These are phyloP conservation scores for Glaucopsyche alexis DNA, from an alignment of 2,888 invertebrate species.

Conservation along the genomic window DNA sequence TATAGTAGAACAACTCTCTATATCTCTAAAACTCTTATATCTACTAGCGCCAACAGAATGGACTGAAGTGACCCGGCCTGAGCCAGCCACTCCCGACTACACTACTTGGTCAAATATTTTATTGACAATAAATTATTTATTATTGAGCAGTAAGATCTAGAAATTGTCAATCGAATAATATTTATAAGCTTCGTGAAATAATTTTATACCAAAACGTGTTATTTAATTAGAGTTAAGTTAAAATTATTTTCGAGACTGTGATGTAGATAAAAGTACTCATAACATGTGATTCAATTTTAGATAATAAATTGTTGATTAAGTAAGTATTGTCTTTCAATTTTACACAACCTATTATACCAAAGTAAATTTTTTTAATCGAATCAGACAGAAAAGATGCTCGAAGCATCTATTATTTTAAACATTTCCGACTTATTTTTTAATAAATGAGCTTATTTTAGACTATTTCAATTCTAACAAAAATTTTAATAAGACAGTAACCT, in stretches of 20 bases:
- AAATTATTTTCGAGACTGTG: conserved; percentile 25
- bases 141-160: not conserved
- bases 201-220: conserved; percentile 25
- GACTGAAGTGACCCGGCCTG: not conserved
- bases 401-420: too few species aligned
- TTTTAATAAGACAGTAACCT: too few species aligned
- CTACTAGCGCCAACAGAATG: conserved; percentile 2
- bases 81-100: not conserved
- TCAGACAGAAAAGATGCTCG: not conserved
- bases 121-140: not conserved
- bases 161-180: conserved; percentile 2
- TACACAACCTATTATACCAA: not conserved
- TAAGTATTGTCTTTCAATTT: not conserved
- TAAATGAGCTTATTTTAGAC: too few species aligned
- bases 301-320: conserved; percentile 1
- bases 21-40: too few species aligned
- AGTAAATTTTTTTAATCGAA: not conserved
- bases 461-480: too few species aligned
- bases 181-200: conserved; percentile 16
- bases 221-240: conserved; percentile 23
- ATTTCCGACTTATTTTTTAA: too few species aligned
- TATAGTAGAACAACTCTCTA: not conserved
- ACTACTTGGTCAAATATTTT: not conserved
- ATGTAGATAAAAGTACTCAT: conserved; percentile 23
- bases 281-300: conserved; percentile 17